Base-by-base conservation (phyloP, 2,888 invertebrate species). In the Therioaphis trifolii region DNA sequence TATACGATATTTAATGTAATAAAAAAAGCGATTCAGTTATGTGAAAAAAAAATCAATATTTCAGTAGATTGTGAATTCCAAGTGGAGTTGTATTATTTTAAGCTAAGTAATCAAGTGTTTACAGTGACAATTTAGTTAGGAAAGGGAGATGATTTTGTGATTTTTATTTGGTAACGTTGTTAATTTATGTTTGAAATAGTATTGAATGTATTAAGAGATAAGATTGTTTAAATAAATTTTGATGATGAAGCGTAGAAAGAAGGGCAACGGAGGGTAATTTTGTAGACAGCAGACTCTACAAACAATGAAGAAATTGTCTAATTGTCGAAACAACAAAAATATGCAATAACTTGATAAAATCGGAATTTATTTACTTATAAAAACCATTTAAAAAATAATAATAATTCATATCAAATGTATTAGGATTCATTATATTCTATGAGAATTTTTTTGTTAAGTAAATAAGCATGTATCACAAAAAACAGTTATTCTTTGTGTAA, bases 51-150 rank as follows among this genome's bases (percentile, higher is more conserved):
- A 43, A 43, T 75, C 43, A 27, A 46, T 58, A 75, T 18, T 58
- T 40, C 0, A 40, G 11, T 75, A 43, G 24, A 27, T 29, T 18
- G n/a, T 24, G 24, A 74, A 74, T 40, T 52, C 29, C 27, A 2
- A 49, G 18, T 21, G 35, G 24, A 9, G 12, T 61, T 18, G n/a
- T 40, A 0, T 14, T 61, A 61, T 61, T 76, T 76, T 43, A 75
- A 58, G 75, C 43, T 14, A 74, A 27, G 43, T 61, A 76, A 76
- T 76, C 58, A 76, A 61, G 63, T 29, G 63, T 63, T n/a, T 46
- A 77, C 49, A 14, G n/a, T 63, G 76, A 76, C 63, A 49, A 66
- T 68, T 52, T 78, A 27, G 55, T 24, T n/a, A 63, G 15, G 24
- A 18, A 27, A 61, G 27, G 46, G 46, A 21, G n/a, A n/a, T n/a